A percentile compares a stretch with the other conserved stretches of the same genome.
These are phyloP conservation scores for Hirtodrosophila duncani DNA, from an alignment of 2,888 invertebrate genomes.

Conservation along the genomic window DNA sequence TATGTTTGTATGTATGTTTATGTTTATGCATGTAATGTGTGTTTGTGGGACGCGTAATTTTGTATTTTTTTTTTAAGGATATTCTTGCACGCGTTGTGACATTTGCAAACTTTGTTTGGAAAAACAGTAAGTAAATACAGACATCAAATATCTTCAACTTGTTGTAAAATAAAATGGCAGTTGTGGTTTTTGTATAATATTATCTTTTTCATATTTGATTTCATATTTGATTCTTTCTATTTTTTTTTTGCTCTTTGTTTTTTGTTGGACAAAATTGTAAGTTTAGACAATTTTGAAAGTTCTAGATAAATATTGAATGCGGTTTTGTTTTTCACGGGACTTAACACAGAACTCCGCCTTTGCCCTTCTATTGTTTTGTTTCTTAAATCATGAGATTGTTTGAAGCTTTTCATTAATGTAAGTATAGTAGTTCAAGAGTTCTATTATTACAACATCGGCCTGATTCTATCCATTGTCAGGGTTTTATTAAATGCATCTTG, in stretches of 20 bases:
- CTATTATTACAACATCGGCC: conserved; percentile 21
- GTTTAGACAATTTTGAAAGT: conserved; percentile 13
- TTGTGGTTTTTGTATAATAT: conserved; percentile 36
- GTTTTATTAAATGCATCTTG: conserved; percentile 51
- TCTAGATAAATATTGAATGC: conserved; percentile 13
- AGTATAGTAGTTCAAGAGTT: conserved; percentile 19
- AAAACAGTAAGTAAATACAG: conserved; percentile 34
- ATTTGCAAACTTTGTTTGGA: too few species aligned
- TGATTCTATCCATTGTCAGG: conserved; percentile 4
- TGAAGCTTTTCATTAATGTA: conserved; percentile 26
- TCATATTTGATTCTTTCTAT: conserved; percentile 14
- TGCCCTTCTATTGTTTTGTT: conserved; percentile 21
- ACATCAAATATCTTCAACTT: background rate
- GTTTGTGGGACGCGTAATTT: too few species aligned
- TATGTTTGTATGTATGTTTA: background rate
- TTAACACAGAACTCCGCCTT: conserved; percentile 1
- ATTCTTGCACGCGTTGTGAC: too few species aligned
- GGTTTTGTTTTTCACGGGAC: conserved; percentile 29
- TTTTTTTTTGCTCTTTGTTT: conserved; percentile 24
- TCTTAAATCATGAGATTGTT: conserved; percentile 56
- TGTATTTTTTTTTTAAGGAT: background rate
- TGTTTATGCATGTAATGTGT: conserved; percentile 15
- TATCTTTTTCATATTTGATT: conserved; percentile 9
- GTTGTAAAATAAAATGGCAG: conserved; percentile 68
- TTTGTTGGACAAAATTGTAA: conserved; percentile 21